Evolutionary conservation across 2,797 vertebrate genomes (phyloP), one percentile per base, ranked within the genome.

Genomic region (Hyperoplus immaculatus): DNA sequence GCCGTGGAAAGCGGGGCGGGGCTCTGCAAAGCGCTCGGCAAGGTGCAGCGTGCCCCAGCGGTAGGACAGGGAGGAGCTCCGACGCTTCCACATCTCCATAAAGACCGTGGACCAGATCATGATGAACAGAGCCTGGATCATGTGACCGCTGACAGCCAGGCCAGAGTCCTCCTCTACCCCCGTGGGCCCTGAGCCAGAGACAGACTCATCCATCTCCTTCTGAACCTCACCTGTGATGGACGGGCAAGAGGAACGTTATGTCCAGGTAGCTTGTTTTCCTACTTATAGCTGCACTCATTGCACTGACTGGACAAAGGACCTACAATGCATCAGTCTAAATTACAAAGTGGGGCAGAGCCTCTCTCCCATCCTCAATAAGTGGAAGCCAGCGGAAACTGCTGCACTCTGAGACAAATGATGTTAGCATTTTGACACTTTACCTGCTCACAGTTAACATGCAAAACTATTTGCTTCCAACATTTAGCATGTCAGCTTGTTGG

Each of bases 31-130:
- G 53, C 92, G 92, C 43, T 95, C 95, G 0, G 95, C 84, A 0
- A 96, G 92, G 57, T 91, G 76, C 64, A 94, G 61, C 9, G 91
- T 93, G 5, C 96, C 96, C 96, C 95, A 96, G 41, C 71, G 88
- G 87, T 95, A 95, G 8, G 95, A 95, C 14, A 95, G 88, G 0
- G 91, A 57, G 2, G 93, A 66, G 60, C 94, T 96, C 9, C 94
- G 89, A 0, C 96, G 91, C 70, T 96, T 96, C 96, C 96, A 96
- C 75, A 96, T 55, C 93, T 96, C 95, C 85, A 96, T 94, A 50
- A 95, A 64, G 45, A 96, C 80, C 0, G 96, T 96, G 66, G 95
- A 96, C 96, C 96, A 96, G 42, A 96, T 77, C 92, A 96, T 95
- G 85, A 95, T 96, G 89, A 96, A 95, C 54, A 94, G 62, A 0